phyloP scores from a whole-genome alignment of 92 coral and sea anemone genomes.

The Diadumene lineata region DNA sequence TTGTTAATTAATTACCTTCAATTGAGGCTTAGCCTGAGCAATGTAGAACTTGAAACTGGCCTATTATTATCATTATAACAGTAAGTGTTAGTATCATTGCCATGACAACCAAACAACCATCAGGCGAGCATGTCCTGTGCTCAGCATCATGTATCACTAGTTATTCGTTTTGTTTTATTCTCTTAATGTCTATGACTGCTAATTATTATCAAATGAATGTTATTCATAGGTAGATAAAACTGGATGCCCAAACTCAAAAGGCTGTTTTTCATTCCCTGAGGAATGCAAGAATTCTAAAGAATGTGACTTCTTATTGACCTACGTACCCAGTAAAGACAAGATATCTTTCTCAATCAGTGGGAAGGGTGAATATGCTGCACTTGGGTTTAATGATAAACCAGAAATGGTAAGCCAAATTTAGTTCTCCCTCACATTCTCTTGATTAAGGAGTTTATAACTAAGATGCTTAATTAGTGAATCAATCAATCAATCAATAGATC shows the following conservation, averaged over 20 bases:
- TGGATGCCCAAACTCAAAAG: conserved; percentile 46
- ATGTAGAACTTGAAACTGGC: too few relatives aligned
- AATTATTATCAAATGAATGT: not conserved
- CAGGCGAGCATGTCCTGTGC: not conserved
- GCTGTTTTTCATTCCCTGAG: conserved; percentile 48
- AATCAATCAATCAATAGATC: too few relatives aligned
- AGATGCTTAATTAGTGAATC: too few relatives aligned
- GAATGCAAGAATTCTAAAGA: conserved; percentile 30
- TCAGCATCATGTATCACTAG: not conserved
- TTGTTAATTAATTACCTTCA: too few relatives aligned
- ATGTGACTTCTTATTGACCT: conserved; percentile 66
- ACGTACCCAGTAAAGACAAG: conserved; percentile 37
- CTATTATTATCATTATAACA: not conserved
- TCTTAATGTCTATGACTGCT: not conserved
- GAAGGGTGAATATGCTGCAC: conserved; percentile 58
- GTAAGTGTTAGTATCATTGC: not conserved
- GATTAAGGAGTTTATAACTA: too few relatives aligned
- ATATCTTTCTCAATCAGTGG: conserved; percentile 65
- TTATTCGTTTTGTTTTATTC: too few relatives aligned
- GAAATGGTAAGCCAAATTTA: conserved; percentile 47
- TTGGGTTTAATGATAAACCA: conserved; percentile 62
- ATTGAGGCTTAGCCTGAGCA: too few relatives aligned
- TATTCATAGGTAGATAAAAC: conserved; percentile 33
- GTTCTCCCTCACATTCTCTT: too few relatives aligned
- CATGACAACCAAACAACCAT: not conserved